Evolutionary conservation across 2,797 vertebrate genomes (phyloP).

Genomic region (Tapera naevia): DNA sequence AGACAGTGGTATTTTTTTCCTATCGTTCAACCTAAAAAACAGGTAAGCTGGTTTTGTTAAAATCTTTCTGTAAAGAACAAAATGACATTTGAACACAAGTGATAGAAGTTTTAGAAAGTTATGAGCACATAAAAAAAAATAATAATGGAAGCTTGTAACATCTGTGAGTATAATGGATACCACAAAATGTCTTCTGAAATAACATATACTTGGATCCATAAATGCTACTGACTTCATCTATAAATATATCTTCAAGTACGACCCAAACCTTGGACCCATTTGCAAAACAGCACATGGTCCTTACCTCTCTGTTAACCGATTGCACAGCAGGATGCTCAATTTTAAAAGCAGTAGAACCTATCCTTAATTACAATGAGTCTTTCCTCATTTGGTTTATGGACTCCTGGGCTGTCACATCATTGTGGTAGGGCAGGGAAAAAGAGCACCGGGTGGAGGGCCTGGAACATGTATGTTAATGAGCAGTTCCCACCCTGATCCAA

Average conservation of each 20-base stretch:
- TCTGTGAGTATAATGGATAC: neutral
- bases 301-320: neutral
- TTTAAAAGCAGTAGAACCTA: neutral
- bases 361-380: neutral
- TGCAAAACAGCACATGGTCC: neutral
- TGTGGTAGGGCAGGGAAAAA: neutral
- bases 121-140: neutral
- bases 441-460: fast-evolving
- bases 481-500: neutral
- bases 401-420: neutral
- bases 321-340: neutral
- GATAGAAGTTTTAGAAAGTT: neutral
- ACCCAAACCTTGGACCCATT: neutral
- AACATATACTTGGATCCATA: neutral
- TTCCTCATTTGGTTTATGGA: neutral
- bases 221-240: neutral
- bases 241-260: neutral
- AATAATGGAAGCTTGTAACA: neutral
- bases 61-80: neutral
- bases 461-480: neutral
- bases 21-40: neutral
- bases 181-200: neutral
- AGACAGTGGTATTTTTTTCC: neutral
- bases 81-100: neutral
- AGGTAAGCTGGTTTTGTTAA: neutral